Base-by-base conservation (phyloP, 1,140 invertebrate genomes). In the Lepidotrigona ventralis region DNA sequence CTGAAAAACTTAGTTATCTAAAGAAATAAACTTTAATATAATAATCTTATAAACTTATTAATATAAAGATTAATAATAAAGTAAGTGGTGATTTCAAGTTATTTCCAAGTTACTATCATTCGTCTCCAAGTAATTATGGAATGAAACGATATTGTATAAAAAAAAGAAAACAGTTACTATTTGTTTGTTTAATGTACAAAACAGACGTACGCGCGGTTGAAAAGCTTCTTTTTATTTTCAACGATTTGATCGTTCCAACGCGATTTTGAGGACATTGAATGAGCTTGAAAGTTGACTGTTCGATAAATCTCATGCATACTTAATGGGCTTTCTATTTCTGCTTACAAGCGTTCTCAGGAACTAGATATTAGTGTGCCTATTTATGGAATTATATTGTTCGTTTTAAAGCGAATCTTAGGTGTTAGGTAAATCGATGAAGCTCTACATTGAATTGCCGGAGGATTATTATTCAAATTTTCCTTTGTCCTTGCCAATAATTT, bases 281-380 rank as follows among this genome's bases (percentile, higher is more conserved):
- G 39, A 80, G 54, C 51, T n/a, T 46, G 71, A 51, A 63, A 46
- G 79, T 75, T 81, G 46, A 46, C 21, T 64, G 79, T 54, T 81
- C 79, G 79, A 81, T 81, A 81, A 75, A 66, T 33, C 72, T 56
- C 63, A 76, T 81, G 63, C 80, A 81, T 81, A 76, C 0, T 51
- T 81, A 58, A 81, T 76, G 21, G 9, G 19, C 46, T 76, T 81
- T 81, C 80, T 81, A 81, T 66, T 69, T 81, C 23, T 54, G 33
- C 63, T 66, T 58, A 58, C 53, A 12, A 68, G n/a, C n/a, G 19
- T 39, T 23, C 53, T 60, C 63, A 56, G 72, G 21, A 46, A 26
- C 72, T 58, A 56, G 60, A 76, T 21, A 21, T 76, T 74, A 63
- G 39, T 63, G 0, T 79, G 11, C 46, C 68, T 79, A 79, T 79